A percentile compares a stretch with the other conserved stretches of the same genome.
phyloP scores from a whole-genome alignment of 2,113 vertebrate species.

The Peromyscus maniculatus region DNA sequence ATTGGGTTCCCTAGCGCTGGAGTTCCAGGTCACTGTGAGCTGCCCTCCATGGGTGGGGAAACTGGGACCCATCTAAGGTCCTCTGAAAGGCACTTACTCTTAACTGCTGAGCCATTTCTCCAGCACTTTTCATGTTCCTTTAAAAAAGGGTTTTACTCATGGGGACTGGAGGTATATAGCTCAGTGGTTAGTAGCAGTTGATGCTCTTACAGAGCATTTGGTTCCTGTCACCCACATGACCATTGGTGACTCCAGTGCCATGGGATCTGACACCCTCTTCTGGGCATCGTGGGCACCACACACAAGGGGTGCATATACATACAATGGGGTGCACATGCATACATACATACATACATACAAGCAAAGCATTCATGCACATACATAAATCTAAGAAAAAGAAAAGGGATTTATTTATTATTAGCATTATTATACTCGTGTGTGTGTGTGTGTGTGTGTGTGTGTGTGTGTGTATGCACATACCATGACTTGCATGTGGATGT shows the following conservation, averaged over 20 bases:
- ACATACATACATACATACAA: not conserved
- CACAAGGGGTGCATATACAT: not conserved
- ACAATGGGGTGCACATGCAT: too few relatives aligned
- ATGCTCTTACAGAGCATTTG: not conserved
- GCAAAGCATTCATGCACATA: not conserved
- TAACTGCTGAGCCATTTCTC: not conserved
- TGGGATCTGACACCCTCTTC: not conserved
- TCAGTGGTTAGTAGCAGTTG: not conserved
- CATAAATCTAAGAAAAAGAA: not conserved
- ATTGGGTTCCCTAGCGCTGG: not conserved
- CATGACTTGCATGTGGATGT: not conserved
- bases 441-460: not conserved
- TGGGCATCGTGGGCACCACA: not conserved
- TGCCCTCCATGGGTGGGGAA: not conserved
- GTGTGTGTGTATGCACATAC: too few relatives aligned
- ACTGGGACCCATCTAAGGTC: not conserved
- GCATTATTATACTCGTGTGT: not conserved
- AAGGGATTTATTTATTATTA: not conserved
- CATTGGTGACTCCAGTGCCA: not conserved
- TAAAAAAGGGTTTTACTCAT: not conserved
- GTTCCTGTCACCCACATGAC: not conserved
- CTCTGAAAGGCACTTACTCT: not conserved
- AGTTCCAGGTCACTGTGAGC: not conserved
- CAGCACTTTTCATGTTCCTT: not conserved
- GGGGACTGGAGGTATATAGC: not conserved